A percentile compares a stretch with the other conserved stretches of the same genome.
Conservation (phyloP, 2,888 invertebrate species). For the Clusia tigrina region DNA sequence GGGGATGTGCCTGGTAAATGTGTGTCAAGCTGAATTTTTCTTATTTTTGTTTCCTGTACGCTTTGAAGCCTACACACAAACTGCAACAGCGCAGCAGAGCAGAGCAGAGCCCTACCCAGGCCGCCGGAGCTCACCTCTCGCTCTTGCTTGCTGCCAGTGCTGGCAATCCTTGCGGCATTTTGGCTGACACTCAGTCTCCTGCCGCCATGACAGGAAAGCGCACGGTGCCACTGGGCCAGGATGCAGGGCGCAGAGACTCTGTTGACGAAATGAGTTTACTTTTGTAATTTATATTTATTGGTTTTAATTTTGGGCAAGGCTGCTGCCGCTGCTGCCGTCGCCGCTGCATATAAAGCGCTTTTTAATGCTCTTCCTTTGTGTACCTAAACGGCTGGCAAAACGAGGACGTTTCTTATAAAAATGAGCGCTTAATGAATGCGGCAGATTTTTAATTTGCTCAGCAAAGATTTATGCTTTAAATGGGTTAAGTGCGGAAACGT, state of each 20-base stretch:
- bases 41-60: neutral
- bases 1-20: neutral
- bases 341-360: too few species aligned
- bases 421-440: neutral
- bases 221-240: neutral
- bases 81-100: too few species aligned
- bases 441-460: neutral
- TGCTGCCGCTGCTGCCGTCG: neutral
- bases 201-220: neutral
- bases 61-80: too few species aligned
- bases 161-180: neutral
- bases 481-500: too few species aligned
- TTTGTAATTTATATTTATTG: conserved; percentile 19
- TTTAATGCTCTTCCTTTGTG: too few species aligned
- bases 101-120: too few species aligned
- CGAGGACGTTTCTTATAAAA: too few species aligned
- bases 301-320: neutral
- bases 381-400: too few species aligned
- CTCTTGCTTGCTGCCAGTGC: neutral
- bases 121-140: too few species aligned
- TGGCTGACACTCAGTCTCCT: conserved; percentile 16
- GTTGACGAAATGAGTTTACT: neutral
- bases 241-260: neutral
- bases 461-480: neutral
- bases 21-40: neutral